Evolutionary conservation across 2,797 vertebrate genomes (phyloP).

Genomic region (Parauchenoglanis ngamensis): DNA sequence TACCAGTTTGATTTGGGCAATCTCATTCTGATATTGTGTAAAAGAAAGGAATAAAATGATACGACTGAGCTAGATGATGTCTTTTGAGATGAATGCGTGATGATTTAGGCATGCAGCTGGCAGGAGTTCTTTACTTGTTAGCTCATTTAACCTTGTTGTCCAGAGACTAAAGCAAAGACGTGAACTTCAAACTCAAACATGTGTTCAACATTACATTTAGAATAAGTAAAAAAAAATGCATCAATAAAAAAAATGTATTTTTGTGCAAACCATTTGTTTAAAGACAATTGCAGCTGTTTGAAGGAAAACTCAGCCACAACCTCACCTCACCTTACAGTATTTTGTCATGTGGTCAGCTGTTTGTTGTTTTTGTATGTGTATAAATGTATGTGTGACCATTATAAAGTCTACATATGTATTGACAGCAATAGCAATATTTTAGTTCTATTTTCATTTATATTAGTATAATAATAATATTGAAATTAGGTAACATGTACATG

Average conservation of each 20-base stretch:
- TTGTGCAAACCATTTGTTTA: neutral
- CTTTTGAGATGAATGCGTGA: neutral
- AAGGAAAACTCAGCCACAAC: neutral
- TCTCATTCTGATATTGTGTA: neutral
- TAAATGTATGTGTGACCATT: conserved; percentile 6
- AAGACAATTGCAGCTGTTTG: neutral
- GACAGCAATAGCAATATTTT: neutral
- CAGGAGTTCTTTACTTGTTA: neutral
- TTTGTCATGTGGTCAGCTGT: neutral
- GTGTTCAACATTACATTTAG: neutral
- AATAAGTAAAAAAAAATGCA: neutral
- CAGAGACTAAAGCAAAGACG: conserved; percentile 7
- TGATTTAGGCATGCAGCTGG: neutral
- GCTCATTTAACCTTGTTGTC: neutral
- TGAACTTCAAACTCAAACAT: neutral
- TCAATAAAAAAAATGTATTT: neutral
- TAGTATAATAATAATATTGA: neutral
- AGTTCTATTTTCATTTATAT: neutral
- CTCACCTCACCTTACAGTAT: neutral
- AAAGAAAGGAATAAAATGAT: neutral
- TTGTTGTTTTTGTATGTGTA: conserved; percentile 18
- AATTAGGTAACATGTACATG: conserved; percentile 41
- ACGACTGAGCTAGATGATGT: neutral
- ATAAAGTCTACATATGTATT: conserved; percentile 7
- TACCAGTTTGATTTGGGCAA: neutral